Evolutionary conservation across 2,113 vertebrate species (phyloP).

Genomic region (Bagarius yarrelli): DNA sequence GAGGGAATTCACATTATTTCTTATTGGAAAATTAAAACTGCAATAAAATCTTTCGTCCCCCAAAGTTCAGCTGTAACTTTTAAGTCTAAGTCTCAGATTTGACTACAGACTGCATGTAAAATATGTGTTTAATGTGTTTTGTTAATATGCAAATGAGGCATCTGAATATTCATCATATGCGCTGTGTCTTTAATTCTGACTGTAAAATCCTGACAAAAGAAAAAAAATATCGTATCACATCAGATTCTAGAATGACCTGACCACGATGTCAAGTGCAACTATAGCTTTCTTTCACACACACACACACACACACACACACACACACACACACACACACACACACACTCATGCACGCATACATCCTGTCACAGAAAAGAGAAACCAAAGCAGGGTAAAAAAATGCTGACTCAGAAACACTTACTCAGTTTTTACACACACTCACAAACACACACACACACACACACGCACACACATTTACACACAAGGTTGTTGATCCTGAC

Average conservation of each 20-base stretch:
- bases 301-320: constrained; percentile 21
- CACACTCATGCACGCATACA: constrained; percentile 6
- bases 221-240: constrained; percentile 75
- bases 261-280: constrained; percentile 36
- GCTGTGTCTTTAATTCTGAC: constrained; percentile 41
- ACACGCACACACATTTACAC: constrained; percentile 1
- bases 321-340: constrained; percentile 25
- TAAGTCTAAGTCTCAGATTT: too few relatives aligned
- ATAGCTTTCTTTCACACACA: constrained; percentile 20
- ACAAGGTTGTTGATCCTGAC: constrained; percentile 7
- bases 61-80: too few relatives aligned
- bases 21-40: too few relatives aligned
- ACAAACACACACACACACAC: constrained; percentile 17
- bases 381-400: constrained; percentile 33
- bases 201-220: constrained; percentile 70
- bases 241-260: constrained; percentile 59
- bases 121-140: too few relatives aligned
- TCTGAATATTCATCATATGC: background rate
- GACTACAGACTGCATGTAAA: too few relatives aligned
- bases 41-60: too few relatives aligned
- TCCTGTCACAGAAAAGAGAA: constrained; percentile 29
- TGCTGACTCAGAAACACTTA: constrained; percentile 33
- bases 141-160: background rate
- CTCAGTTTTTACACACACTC: constrained; percentile 12
- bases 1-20: too few relatives aligned